A percentile compares a stretch with the other conserved stretches of the same genome.
Conservation (phyloP, 2,797 vertebrate genomes). For the Sebastes cheni region DNA sequence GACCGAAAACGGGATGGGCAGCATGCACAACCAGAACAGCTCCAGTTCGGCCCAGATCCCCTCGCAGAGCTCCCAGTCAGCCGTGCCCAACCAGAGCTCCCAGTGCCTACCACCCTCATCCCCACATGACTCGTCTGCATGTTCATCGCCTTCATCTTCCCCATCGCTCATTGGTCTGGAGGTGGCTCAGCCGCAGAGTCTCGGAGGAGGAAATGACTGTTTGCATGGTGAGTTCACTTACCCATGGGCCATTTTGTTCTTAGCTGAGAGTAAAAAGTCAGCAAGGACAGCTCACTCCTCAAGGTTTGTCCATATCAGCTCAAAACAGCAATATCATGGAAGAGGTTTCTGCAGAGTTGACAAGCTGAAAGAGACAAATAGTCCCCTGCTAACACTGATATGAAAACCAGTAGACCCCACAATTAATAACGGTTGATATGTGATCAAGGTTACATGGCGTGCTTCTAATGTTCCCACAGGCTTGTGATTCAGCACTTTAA, state of each 20-base stretch:
- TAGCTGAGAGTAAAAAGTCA: neutral
- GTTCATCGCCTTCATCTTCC: constrained; percentile 78
- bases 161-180: constrained; percentile 84
- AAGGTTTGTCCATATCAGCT: constrained; percentile 47
- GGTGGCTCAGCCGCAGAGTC: constrained; percentile 78
- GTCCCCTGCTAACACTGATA: constrained; percentile 45
- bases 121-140: constrained; percentile 76
- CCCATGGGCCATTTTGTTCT: constrained; percentile 2
- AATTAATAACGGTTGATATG: constrained; percentile 40
- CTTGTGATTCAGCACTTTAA: constrained; percentile 61
- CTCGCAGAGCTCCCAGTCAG: constrained; percentile 84
- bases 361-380: constrained; percentile 39
- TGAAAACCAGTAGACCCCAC: constrained; percentile 23
- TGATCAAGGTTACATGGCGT: constrained; percentile 59
- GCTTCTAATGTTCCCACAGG: constrained; percentile 29
- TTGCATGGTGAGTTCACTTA: constrained; percentile 80
- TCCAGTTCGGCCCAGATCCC: constrained; percentile 85
- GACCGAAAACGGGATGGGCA: constrained; percentile 90
- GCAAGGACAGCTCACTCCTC: constrained; percentile 24
- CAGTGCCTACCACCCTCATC: constrained; percentile 85
- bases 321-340: constrained; percentile 18
- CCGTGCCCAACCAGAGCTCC: constrained; percentile 85
- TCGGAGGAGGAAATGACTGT: constrained; percentile 76
- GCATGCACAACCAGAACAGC: constrained; percentile 80
- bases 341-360: constrained; percentile 38